Base-by-base conservation (phyloP, 2,113 vertebrate species). In the Upupa epops region DNA sequence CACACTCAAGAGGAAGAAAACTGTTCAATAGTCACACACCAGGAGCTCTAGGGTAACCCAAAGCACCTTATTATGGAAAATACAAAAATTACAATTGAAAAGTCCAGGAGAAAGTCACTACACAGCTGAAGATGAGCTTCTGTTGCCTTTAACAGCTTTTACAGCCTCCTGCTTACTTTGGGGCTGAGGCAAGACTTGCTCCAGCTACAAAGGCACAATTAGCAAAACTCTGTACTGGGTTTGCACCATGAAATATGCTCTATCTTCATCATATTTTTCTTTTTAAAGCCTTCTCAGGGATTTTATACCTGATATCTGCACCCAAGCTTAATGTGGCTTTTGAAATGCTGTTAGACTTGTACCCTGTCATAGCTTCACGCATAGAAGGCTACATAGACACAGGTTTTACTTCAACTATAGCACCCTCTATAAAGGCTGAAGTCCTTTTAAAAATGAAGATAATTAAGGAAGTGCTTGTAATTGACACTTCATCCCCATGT, bases 11-110 rank as follows among this genome's bases (percentile, higher is more conserved):
- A 48, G 34, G 37, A 24, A 60, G 24, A 59, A 83, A 42, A 20
- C 8, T 19, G 15, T 42, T 42, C 40, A 28, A 29, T 1, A 56
- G 11, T 8, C 2, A 5, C 1, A 7, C 14, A 3, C 19, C 25
- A 54, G 10, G 48, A 79, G 42, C 68, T 36, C 28, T 9, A 15
- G 80, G 36, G 42, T 6, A 68, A 61, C 29, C 49, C 40, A 42
- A 42, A 15, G 40, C 12, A 54, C 10, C 26, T 36, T 60, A 24
- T 40, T 36, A 51, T 13, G 18, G 13, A 11, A 86, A 88, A 71
- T 11, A 31, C 9, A 42, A 80, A 77, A 66, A 26, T 4, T n/a
- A 52, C 28, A 56, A 37, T 26, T 63, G 31, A 25, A 2, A 6
- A 13, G 10, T 45, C 26, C 20, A 51, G 28, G 22, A 48, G 65